Base-by-base conservation (phyloP, 2,888 invertebrate genomes). In the Allacma fusca region DNA sequence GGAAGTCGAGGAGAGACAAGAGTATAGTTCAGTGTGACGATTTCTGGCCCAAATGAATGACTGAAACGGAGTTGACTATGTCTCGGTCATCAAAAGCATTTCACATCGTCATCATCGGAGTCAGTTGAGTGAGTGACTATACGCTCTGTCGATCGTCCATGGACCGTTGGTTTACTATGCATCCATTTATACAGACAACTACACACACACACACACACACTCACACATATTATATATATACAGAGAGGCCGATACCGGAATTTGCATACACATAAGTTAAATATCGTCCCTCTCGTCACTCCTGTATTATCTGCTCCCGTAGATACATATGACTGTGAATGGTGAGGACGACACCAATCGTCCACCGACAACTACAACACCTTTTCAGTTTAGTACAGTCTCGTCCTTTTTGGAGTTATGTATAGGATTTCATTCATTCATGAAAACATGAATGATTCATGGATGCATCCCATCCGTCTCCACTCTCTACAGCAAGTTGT, bases 71-170 rank as follows among this genome's bases (percentile, higher is more conserved):
- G 64, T 28, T 73, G 73, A 62, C 62, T 69, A 68, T 68, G 67
- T 75, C 75, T 75, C 75, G 75, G 75, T 75, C 75, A 75, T 75
- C 68, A 75, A 68, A 75, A 67, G 50, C 59, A 75, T 75, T 75
- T 68, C 68, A 75, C 75, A 75, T 73, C 73, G 73, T 73, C 73
- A 73, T 75, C 75, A 68, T 75, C 50, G 65, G 69, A 26, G n/a
- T 67, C 44, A 75, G 67, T 75, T 21, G 68, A 57, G 68, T 75
- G 59, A 75, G 69, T 75, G 62, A 73, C 62, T 80, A 77, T 78
- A 80, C 80, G 82, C 82, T 82, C 82, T 80, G 82, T 82, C 82
- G 80, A 80, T 79, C 80, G 80, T 80, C 80, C 82, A 82, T 82
- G 82, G 81, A 81, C 78, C 79, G 81, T 79, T 81, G 81, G 57